Evolutionary conservation across 2,888 invertebrate species (phyloP).

Genomic region (Caenorhabditis plicata): DNA sequence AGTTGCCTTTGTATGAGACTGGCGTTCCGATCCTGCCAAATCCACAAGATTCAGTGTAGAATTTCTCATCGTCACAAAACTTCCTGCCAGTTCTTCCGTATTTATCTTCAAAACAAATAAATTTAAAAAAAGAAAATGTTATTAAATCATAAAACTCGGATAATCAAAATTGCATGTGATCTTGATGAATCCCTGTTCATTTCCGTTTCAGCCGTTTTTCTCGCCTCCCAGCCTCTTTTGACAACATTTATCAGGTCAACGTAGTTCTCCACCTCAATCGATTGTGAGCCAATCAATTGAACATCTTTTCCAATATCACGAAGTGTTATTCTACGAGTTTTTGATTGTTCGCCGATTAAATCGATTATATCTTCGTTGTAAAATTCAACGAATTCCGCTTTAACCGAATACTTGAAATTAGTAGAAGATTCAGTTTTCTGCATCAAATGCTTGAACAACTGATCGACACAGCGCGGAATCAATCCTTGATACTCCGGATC

Average conservation of each 20-base stretch:
- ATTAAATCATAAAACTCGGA: slow-evolving; percentile 58
- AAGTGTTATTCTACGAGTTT: slow-evolving; percentile 15
- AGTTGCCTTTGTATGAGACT: slow-evolving; percentile 66
- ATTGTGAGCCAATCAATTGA: slow-evolving; percentile 5
- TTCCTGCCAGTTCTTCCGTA: slow-evolving; percentile 64
- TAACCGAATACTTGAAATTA: slow-evolving; percentile 64
- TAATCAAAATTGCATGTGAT: slow-evolving; percentile 67
- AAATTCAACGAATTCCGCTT: slow-evolving; percentile 68
- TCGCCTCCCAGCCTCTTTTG: slow-evolving; percentile 65
- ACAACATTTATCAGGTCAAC: slow-evolving; percentile 20
- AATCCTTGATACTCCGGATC: slow-evolving; percentile 66
- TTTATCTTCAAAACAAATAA: slow-evolving; percentile 14
- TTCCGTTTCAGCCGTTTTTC: slow-evolving; percentile 67
- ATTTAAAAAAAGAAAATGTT: not conserved
- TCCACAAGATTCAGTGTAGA: slow-evolving; percentile 69
- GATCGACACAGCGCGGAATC: slow-evolving; percentile 67
- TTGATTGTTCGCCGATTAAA: slow-evolving; percentile 49
- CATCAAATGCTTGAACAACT: slow-evolving; percentile 65
- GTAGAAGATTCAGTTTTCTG: slow-evolving; percentile 62
- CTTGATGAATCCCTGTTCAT: slow-evolving; percentile 68
- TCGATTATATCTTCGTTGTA: slow-evolving; percentile 68
- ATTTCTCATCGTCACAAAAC: slow-evolving; percentile 59
- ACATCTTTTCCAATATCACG: slow-evolving; percentile 25
- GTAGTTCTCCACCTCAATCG: slow-evolving; percentile 11
- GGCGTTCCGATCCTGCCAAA: slow-evolving; percentile 68